A percentile compares a stretch with the other conserved stretches of the same genome.
These are phyloP conservation scores for Griposia aprilina DNA, from an alignment of 2,888 invertebrate genomes.

Conservation along the genomic window DNA sequence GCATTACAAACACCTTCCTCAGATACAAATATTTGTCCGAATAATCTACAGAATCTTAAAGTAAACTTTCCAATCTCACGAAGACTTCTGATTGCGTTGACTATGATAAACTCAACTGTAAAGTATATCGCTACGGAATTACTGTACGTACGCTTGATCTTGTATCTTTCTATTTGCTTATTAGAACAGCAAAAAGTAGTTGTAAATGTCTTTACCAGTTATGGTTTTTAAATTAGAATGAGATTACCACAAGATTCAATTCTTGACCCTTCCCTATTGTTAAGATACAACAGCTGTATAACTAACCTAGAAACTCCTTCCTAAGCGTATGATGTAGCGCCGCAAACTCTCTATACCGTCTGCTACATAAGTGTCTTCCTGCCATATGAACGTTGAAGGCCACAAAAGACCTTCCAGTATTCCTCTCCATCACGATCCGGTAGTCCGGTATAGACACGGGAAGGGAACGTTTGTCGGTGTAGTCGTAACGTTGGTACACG, in stretches of 20 bases:
- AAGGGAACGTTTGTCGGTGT: conserved; percentile 97
- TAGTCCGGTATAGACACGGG: conserved; percentile 98
- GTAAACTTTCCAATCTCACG: neutral
- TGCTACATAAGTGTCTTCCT: conserved; percentile 98
- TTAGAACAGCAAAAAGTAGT: neutral
- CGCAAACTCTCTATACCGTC: conserved; percentile 98
- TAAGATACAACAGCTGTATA: neutral
- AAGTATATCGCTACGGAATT: neutral
- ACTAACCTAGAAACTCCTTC: conserved; percentile 96
- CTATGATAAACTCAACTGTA: neutral
- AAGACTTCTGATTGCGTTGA: neutral
- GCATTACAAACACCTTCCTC: neutral
- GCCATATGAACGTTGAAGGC: conserved; percentile 99
- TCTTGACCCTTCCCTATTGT: conserved; percentile 1
- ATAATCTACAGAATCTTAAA: neutral
- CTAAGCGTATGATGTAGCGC: conserved; percentile 96
- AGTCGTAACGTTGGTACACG: conserved; percentile 93
- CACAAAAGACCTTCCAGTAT: conserved; percentile 97
- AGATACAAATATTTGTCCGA: neutral
- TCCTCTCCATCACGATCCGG: conserved; percentile 95
- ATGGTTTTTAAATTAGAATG: neutral
- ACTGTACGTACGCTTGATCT: neutral
- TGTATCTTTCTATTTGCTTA: neutral
- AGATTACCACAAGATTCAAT: conserved; percentile 9
- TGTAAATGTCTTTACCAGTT: neutral